Conservation (phyloP, 1,140 invertebrate species). For the Eueides isabella region DNA sequence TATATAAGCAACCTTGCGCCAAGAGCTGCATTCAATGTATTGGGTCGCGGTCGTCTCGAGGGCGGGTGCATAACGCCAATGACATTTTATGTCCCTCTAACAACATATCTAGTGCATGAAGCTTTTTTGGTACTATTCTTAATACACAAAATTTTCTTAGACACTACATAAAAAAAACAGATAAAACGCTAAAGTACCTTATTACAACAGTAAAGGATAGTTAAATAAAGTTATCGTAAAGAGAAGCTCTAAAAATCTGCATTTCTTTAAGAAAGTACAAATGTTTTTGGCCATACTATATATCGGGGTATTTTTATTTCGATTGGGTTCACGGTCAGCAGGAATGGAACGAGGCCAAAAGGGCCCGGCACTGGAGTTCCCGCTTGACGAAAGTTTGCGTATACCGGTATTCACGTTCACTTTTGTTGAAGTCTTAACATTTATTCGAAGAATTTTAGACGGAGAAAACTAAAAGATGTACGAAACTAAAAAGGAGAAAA, state of each 20-base stretch:
- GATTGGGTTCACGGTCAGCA: conserved; percentile 35
- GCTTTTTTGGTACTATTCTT: not conserved
- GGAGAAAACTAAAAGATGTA: too few relatives aligned
- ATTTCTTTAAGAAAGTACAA: not conserved
- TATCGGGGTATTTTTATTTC: conserved; percentile 28
- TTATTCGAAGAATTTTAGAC: conserved; percentile 7
- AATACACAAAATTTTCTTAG: not conserved
- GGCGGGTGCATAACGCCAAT: conserved; percentile 31
- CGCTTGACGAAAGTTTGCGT: conserved; percentile 35
- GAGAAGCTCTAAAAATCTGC: too few relatives aligned
- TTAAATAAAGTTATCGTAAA: too few relatives aligned
- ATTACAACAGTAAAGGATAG: too few relatives aligned
- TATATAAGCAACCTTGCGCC: conserved; percentile 28
- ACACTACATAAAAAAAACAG: not conserved
- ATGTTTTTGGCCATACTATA: not conserved
- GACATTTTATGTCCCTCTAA: conserved; percentile 28
- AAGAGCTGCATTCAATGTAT: conserved; percentile 31
- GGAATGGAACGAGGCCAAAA: conserved; percentile 42
- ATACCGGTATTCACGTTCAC: conserved; percentile 31
- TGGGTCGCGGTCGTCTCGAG: conserved; percentile 31
- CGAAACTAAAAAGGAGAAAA: not conserved
- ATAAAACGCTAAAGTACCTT: too few relatives aligned
- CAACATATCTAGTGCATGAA: not conserved
- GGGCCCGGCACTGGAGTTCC: conserved; percentile 31
- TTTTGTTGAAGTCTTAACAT: conserved; percentile 20